Evolutionary conservation across 2,113 vertebrate genomes (phyloP).

Genomic region (Asarcornis scutulata): DNA sequence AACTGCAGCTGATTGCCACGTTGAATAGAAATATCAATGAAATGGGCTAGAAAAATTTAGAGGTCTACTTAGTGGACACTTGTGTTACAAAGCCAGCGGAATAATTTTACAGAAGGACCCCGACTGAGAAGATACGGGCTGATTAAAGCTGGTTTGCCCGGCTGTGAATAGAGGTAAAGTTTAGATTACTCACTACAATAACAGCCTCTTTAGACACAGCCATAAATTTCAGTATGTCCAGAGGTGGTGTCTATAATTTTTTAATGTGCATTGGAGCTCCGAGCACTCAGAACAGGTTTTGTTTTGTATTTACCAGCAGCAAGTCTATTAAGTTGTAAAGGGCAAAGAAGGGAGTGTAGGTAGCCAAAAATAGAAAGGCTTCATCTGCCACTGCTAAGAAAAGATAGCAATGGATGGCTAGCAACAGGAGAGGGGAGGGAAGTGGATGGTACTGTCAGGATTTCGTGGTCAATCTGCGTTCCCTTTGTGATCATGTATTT

Average conservation of each 20-base stretch:
- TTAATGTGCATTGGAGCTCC: constrained; percentile 63
- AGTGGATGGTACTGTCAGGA: neutral
- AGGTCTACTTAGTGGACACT: constrained; percentile 51
- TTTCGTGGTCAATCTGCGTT: neutral
- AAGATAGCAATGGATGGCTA: neutral
- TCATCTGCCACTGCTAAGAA: constrained; percentile 59
- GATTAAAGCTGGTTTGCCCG: constrained; percentile 62
- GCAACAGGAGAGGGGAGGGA: neutral
- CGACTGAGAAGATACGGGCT: constrained; percentile 2
- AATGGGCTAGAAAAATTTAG: constrained; percentile 52
- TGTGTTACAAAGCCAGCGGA: constrained; percentile 36
- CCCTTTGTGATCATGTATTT: neutral
- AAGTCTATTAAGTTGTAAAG: constrained; percentile 75
- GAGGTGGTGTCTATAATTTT: constrained; percentile 74
- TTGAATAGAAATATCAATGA: constrained; percentile 61
- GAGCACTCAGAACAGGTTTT: constrained; percentile 62
- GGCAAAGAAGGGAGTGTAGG: constrained; percentile 35
- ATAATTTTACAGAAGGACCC: constrained; percentile 48
- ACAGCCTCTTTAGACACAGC: constrained; percentile 66
- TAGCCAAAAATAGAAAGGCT: constrained; percentile 63
- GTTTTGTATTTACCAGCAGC: constrained; percentile 76
- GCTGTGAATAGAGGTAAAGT: constrained; percentile 64
- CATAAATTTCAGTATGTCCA: constrained; percentile 70
- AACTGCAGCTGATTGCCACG: constrained; percentile 23
- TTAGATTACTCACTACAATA: constrained; percentile 65